These are phyloP conservation scores for Drosophila nannoptera DNA, from an alignment of 1,140 invertebrate genomes.

Conservation along the genomic window DNA sequence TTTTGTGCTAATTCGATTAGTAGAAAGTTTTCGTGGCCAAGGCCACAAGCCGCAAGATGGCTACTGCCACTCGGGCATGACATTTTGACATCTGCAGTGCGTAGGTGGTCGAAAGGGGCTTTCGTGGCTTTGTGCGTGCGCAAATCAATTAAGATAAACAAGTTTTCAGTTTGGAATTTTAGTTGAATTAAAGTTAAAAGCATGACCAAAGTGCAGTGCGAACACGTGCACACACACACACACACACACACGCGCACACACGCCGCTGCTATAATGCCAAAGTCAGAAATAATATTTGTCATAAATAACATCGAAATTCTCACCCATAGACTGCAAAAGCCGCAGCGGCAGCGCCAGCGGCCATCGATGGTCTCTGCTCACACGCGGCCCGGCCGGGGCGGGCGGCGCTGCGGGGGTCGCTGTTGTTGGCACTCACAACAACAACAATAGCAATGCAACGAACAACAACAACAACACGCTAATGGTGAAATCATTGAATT, in stretches of 20 bases:
- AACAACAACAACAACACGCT: constrained; percentile 74
- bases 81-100: not conserved
- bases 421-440: constrained; percentile 44
- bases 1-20: constrained; percentile 15
- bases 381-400: constrained; percentile 34
- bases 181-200: constrained; percentile 28
- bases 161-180: constrained; percentile 47
- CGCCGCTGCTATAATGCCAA: not conserved
- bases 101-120: not conserved
- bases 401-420: not conserved
- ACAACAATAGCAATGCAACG: constrained; percentile 55
- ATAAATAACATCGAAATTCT: constrained; percentile 6
- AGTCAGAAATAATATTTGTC: constrained; percentile 32
- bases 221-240: no score
- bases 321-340: constrained; percentile 63
- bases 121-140: not conserved
- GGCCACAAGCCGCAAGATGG: no score
- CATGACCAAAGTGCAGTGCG: constrained; percentile 8
- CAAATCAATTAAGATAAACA: constrained; percentile 52
- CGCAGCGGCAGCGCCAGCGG: constrained; percentile 69
- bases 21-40: no score
- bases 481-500: constrained; percentile 73
- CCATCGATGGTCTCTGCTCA: constrained; percentile 72
- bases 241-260: constrained; percentile 1
- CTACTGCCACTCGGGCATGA: not conserved